These are phyloP conservation scores for Campoletis raptor DNA, from an alignment of 2,888 invertebrate genomes.

Conservation along the genomic window DNA sequence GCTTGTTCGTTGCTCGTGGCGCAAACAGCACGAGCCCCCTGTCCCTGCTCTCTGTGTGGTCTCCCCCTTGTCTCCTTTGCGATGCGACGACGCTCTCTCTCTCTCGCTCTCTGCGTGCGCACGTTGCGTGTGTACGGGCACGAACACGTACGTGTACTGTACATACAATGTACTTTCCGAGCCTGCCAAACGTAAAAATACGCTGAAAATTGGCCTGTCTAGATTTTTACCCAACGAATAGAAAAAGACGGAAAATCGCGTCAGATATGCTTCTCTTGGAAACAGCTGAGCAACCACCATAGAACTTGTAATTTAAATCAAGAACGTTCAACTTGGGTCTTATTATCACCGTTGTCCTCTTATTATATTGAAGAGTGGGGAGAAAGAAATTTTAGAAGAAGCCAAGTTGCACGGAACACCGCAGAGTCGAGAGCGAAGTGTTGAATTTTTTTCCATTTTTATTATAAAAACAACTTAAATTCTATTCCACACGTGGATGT, in stretches of 20 bases:
- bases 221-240: not conserved
- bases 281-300: conserved; percentile 78
- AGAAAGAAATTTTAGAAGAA: conserved; percentile 34
- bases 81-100: not conserved
- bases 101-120: not conserved
- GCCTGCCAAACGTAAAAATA: not conserved
- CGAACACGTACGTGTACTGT: not conserved
- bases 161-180: not conserved
- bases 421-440: not conserved
- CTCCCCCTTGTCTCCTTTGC: conserved; percentile 8
- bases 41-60: conserved; percentile 9
- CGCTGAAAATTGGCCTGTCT: not conserved
- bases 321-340: not conserved
- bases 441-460: not conserved
- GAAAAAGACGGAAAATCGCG: not conserved
- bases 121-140: not conserved
- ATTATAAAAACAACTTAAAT: not conserved
- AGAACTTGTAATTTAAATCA: conserved; percentile 11
- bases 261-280: conserved; percentile 68
- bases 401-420: not conserved
- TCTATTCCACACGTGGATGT: not conserved
- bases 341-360: not conserved
- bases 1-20: conserved; percentile 28
- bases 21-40: conserved; percentile 18
- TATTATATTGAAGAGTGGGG: not conserved